Evolutionary conservation across 1,140 invertebrate genomes (phyloP).

Genomic region (Tetramorium parvispinum): DNA sequence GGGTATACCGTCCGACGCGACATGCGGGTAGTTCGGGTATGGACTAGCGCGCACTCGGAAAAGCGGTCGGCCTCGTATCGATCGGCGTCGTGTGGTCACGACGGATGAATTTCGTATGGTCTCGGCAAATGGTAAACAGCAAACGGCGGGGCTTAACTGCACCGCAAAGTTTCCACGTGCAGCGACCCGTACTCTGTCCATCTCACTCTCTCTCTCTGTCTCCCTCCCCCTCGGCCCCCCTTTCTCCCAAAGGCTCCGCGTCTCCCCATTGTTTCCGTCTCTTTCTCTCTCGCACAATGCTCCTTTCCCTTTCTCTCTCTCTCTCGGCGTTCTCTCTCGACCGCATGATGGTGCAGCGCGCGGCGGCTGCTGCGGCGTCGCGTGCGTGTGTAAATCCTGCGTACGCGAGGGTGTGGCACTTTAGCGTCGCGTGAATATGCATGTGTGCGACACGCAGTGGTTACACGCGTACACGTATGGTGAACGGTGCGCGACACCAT

Average conservation of each 20-base stretch:
- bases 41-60: slow-evolving; percentile 51
- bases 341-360: slow-evolving; percentile 68
- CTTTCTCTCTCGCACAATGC: slow-evolving; percentile 4
- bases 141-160: slow-evolving; percentile 71
- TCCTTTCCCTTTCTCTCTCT: slow-evolving; percentile 26
- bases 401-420: slow-evolving; percentile 72
- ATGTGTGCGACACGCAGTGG: slow-evolving; percentile 46
- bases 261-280: slow-evolving; percentile 32
- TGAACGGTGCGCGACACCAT: background rate
- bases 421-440: slow-evolving; percentile 70
- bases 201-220: background rate
- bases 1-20: slow-evolving; percentile 39
- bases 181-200: slow-evolving; percentile 41
- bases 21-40: slow-evolving; percentile 44
- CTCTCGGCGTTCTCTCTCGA: slow-evolving; percentile 40
- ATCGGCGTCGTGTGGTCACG: slow-evolving; percentile 74
- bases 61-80: slow-evolving; percentile 65
- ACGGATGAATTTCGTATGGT: slow-evolving; percentile 76
- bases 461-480: slow-evolving; percentile 26
- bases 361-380: slow-evolving; percentile 68
- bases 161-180: slow-evolving; percentile 75
- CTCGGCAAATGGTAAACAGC: slow-evolving; percentile 74
- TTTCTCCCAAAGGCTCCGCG: background rate
- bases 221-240: background rate
- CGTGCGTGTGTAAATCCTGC: slow-evolving; percentile 74